Evolutionary conservation across 1,140 invertebrate species (phyloP), one percentile per base, ranked within the genome.

Genomic region (Amphibalanus amphitrite): DNA sequence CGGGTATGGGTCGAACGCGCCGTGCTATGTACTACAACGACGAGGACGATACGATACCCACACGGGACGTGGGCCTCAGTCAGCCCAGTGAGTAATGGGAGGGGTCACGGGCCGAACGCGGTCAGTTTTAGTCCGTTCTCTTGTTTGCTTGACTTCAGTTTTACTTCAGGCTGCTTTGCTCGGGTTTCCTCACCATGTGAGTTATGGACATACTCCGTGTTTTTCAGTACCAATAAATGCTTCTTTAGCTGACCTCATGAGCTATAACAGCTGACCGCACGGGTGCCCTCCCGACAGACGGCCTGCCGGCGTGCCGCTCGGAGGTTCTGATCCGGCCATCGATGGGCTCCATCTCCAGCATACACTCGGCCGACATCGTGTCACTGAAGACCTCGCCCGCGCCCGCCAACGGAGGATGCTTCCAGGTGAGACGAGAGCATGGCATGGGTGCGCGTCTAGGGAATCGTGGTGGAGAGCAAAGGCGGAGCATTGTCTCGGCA

Each of bases 11-110:
- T 1, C 47, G 47, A 8, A 59, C 47, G 6, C 47, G 47, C 10
- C 47, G 47, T 8, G 90, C 90, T 0, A 89, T 92, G 28, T 92
- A 92, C 79, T 85, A 91, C 71, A 88, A 87, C 1, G 90, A 74
- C 17, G 72, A 90, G 75, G 88, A 90, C 75, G 87, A 88, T 75
- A 81, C 85, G n/a, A 40, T 71, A 28, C 20, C 59, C 20, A 59
- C 47, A 13, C 10, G 47, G 23, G 47, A 59, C 17, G 47, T 59
- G 13, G 47, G 47, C 10, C 47, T 23, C 47, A 23, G 47, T 3
- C 47, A 59, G 47, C 47, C 47, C 47, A 59, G 47, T 59, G 20
- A 13, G 47, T 59, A 38, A 15, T n/a, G n/a, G n/a, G n/a, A n/a
- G n/a, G n/a, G n/a, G n/a, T n/a, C n/a, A n/a, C n/a, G n/a, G n/a